A percentile compares a stretch with the other conserved stretches of the same genome.
phyloP scores from a whole-genome alignment of 2,797 vertebrate species.

The Telmatherina bonti region DNA sequence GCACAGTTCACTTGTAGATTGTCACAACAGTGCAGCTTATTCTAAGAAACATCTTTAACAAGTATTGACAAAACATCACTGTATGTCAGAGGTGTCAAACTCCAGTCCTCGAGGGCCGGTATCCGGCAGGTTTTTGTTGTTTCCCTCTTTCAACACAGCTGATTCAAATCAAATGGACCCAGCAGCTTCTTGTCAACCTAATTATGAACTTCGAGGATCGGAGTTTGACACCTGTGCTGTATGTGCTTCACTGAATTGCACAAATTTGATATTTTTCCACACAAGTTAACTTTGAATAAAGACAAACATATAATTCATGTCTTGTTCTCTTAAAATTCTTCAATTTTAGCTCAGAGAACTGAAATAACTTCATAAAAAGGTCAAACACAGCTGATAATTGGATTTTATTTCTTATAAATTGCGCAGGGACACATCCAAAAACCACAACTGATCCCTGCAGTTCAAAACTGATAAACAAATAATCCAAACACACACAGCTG shows the following conservation, averaged over 20 bases:
- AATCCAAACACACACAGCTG: slow-evolving; percentile 29
- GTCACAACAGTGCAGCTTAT: not conserved
- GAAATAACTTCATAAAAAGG: not conserved
- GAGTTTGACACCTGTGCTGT: too few relatives aligned
- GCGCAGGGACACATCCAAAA: not conserved
- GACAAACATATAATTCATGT: not conserved
- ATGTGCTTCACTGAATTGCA: not conserved
- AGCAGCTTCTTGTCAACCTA: too few relatives aligned
- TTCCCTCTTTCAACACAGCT: too few relatives aligned
- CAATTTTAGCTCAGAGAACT: not conserved
- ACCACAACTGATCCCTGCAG: slow-evolving; percentile 25
- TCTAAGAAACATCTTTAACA: not conserved
- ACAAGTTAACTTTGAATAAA: not conserved
- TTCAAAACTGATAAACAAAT: slow-evolving; percentile 36
- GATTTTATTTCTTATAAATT: too few relatives aligned
- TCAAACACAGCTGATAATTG: not conserved
- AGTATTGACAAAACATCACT: not conserved
- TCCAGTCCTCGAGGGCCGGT: too few relatives aligned
- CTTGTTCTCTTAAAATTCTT: not conserved
- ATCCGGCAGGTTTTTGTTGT: too few relatives aligned
- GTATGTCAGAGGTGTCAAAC: too few relatives aligned
- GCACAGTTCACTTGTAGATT: slow-evolving; percentile 1
- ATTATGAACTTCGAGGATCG: too few relatives aligned
- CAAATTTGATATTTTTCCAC: not conserved
- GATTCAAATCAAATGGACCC: too few relatives aligned